Base-by-base conservation (phyloP, 64 coral and sea anemone species). In the Pachyseris speciosa region DNA sequence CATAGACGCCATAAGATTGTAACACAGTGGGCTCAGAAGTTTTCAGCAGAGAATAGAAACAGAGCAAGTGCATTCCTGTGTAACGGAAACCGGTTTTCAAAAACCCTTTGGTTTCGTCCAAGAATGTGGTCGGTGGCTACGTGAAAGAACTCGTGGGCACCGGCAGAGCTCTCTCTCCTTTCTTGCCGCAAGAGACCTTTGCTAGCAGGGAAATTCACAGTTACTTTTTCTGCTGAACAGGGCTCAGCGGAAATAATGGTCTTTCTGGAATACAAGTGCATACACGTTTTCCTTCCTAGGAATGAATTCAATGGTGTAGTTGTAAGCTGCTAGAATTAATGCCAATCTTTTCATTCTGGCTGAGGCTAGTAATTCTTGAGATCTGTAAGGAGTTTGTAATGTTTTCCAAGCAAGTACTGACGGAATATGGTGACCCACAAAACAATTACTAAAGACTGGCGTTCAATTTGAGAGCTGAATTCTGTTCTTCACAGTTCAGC, bases 271-370 rank as follows among this genome's bases (percentile, higher is more conserved):
- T 78, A n/a, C n/a, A 69, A 93, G 30, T 72, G 71, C 52, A 79
- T 55, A 93, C 65, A 48, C 69, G 87, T 86, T 87, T n/a, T 86
- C 72, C 69, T 86, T 86, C 0, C 80, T 80, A 31, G 34, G 0
- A 32, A 92, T 92, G 29, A 76, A 85, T 61, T 92, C 78, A 84
- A 84, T 74, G 17, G 90, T 92, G n/a, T 92, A 75, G 22, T 84
- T 33, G 43, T 91, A 91, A 15, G 88, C 88, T n/a, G 88, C 74
- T 44, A 90, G n/a, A 51, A 91, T 63, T 34, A 91, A 57, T n/a
- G 89, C 5, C 77, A 76, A 91, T 52, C 77, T 36, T 59, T 91
- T 91, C 34, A 83, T 91, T 40, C 89, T 51, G 47, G 45, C 60
- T 24, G 77, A 91, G 11, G 76, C 78, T 24, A 83, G 64, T 22